Conservation (phyloP, 2,113 vertebrate genomes). For the Crotalus viridis region DNA sequence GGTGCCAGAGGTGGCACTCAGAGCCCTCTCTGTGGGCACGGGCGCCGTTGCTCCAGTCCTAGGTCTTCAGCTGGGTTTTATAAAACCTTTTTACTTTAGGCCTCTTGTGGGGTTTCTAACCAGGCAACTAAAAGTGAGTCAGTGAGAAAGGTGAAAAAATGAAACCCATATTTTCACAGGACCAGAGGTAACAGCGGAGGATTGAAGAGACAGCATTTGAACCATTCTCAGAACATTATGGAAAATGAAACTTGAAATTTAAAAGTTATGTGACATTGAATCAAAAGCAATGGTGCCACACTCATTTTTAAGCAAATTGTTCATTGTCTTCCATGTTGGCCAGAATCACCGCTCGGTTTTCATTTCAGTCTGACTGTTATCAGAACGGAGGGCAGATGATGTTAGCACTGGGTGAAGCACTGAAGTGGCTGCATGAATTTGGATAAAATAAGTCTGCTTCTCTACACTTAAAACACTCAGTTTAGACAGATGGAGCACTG, state of each 20-base stretch:
- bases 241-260: conserved; percentile 29
- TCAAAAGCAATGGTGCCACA: conserved; percentile 13
- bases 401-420: not conserved
- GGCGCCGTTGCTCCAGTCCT: too few species aligned
- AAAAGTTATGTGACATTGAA: not conserved
- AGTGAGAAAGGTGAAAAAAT: not conserved
- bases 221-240: conserved; percentile 10
- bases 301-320: conserved; percentile 27
- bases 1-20: too few species aligned
- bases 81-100: too few species aligned
- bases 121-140: not conserved
- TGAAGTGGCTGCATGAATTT: conserved; percentile 34
- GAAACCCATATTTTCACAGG: conserved; percentile 27
- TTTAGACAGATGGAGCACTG: conserved; percentile 34
- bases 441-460: not conserved
- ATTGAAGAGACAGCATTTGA: conserved; percentile 16
- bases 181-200: conserved; percentile 20
- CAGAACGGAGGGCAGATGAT: conserved; percentile 27
- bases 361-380: conserved; percentile 25
- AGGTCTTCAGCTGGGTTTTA: too few species aligned
- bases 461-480: conserved; percentile 27
- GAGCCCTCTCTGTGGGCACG: too few species aligned
- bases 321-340: conserved; percentile 23
- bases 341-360: conserved; percentile 32
- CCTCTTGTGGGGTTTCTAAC: conserved; percentile 20